A percentile compares a stretch with the other conserved stretches of the same genome.
phyloP scores from a whole-genome alignment of 2,113 vertebrate species.

The Pelobates fuscus region DNA sequence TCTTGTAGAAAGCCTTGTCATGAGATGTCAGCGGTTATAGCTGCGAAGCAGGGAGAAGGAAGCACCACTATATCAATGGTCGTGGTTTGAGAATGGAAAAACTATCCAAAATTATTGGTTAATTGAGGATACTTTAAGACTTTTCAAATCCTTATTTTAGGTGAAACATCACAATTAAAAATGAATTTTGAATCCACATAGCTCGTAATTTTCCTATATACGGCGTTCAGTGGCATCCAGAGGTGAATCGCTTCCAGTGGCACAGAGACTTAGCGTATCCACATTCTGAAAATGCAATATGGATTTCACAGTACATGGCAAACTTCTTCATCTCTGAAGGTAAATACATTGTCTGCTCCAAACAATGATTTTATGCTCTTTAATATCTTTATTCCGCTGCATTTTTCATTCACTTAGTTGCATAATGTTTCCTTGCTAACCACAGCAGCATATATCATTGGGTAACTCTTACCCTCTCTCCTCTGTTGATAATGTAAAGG shows the following conservation, averaged over 20 bases:
- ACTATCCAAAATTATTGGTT: too few species aligned
- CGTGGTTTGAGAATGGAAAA: too few species aligned
- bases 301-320: slow-evolving; percentile 65
- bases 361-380: background rate
- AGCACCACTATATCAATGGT: too few species aligned
- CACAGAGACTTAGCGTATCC: slow-evolving; percentile 57
- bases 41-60: too few species aligned
- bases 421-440: slow-evolving; percentile 71
- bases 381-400: background rate
- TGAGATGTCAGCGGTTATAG: too few species aligned
- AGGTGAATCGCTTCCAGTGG: slow-evolving; percentile 78
- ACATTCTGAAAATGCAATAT: slow-evolving; percentile 69
- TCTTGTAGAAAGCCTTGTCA: too few species aligned
- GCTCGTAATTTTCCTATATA: slow-evolving; percentile 69
- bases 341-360: slow-evolving; percentile 33
- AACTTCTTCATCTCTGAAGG: slow-evolving; percentile 77
- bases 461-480: too few species aligned
- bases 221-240: slow-evolving; percentile 80
- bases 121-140: too few species aligned
- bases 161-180: background rate
- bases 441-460: background rate
- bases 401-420: background rate
- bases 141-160: too few species aligned
- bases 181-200: background rate
- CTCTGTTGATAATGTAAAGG: too few species aligned